phyloP scores from a whole-genome alignment of 2,888 invertebrate species.

The Hydropsyche betteni region DNA sequence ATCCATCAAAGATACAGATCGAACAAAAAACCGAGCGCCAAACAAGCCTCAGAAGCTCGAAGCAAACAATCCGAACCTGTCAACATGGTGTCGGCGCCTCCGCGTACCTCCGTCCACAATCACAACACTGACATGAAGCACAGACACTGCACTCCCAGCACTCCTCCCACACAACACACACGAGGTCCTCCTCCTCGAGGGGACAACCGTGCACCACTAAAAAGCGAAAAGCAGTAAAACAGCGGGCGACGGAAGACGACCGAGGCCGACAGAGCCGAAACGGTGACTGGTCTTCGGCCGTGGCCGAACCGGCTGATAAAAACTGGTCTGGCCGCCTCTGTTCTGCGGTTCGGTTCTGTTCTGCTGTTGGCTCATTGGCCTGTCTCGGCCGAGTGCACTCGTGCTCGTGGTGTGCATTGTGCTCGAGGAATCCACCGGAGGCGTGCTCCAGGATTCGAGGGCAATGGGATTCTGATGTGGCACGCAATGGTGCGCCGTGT shows the following conservation, averaged over 20 bases:
- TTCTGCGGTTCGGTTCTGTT: neutral
- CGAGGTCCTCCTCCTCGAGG: neutral
- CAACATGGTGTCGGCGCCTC: slow-evolving; percentile 19
- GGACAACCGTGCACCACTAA: too few species aligned
- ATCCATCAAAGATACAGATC: too few species aligned
- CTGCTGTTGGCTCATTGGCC: slow-evolving; percentile 1
- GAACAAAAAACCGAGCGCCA: too few species aligned
- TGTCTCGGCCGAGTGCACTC: slow-evolving; percentile 19
- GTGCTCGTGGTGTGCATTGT: neutral
- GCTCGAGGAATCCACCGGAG: neutral
- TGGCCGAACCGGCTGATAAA: slow-evolving; percentile 28
- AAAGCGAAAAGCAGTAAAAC: neutral
- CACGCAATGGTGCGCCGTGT: too few species aligned
- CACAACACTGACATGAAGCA: slow-evolving; percentile 18
- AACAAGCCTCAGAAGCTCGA: too few species aligned
- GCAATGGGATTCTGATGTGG: too few species aligned
- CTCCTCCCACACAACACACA: neutral
- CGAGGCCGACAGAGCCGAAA: slow-evolving; percentile 23
- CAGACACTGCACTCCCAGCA: neutral
- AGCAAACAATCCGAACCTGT: slow-evolving; percentile 11
- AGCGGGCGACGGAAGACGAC: neutral
- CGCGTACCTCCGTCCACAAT: neutral
- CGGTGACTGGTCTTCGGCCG: slow-evolving; percentile 28
- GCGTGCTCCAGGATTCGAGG: neutral
- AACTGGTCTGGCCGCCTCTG: slow-evolving; percentile 31